These are phyloP conservation scores for Hippocampus kuda DNA, from an alignment of 2,797 vertebrate species.

Conservation along the genomic window DNA sequence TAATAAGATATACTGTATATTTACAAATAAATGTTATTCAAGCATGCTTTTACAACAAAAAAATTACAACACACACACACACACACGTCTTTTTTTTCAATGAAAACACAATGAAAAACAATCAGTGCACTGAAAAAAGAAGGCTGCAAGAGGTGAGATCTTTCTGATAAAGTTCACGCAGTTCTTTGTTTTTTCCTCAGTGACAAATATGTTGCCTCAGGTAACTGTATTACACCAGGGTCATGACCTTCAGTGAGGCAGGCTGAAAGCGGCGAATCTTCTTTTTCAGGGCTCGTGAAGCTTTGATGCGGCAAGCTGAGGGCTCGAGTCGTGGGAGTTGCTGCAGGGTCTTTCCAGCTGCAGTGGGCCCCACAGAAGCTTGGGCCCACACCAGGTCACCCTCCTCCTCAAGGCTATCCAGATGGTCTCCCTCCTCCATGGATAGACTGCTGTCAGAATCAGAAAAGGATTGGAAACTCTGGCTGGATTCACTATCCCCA, in stretches of 20 bases:
- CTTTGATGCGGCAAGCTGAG: conserved; percentile 83
- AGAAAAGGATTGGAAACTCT: conserved; percentile 62
- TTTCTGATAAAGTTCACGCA: conserved; percentile 13
- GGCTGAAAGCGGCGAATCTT: conserved; percentile 93
- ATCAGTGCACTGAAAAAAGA: conserved; percentile 27
- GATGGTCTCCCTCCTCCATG: conserved; percentile 58
- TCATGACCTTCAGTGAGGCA: conserved; percentile 87
- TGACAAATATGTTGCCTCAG: conserved; percentile 8
- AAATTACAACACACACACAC: background rate
- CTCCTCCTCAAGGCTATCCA: conserved; percentile 54
- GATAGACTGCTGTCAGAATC: conserved; percentile 66
- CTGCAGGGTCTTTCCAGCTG: conserved; percentile 47
- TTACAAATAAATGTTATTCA: conserved; percentile 38
- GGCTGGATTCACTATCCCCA: conserved; percentile 81
- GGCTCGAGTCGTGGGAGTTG: conserved; percentile 66
- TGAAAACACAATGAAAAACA: conserved; percentile 12
- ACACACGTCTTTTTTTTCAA: too few species aligned
- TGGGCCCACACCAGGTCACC: conserved; percentile 71
- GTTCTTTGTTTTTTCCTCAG: conserved; percentile 4
- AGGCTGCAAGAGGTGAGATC: conserved; percentile 5
- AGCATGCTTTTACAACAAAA: conserved; percentile 4
- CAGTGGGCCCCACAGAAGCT: conserved; percentile 53
- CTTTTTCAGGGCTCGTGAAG: conserved; percentile 87
- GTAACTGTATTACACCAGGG: conserved; percentile 72
- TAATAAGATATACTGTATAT: conserved; percentile 21